A percentile compares a stretch with the other conserved stretches of the same genome.
Evolutionary conservation across 2,888 invertebrate genomes (phyloP).

Genomic region (Rhagonycha lutea): DNA sequence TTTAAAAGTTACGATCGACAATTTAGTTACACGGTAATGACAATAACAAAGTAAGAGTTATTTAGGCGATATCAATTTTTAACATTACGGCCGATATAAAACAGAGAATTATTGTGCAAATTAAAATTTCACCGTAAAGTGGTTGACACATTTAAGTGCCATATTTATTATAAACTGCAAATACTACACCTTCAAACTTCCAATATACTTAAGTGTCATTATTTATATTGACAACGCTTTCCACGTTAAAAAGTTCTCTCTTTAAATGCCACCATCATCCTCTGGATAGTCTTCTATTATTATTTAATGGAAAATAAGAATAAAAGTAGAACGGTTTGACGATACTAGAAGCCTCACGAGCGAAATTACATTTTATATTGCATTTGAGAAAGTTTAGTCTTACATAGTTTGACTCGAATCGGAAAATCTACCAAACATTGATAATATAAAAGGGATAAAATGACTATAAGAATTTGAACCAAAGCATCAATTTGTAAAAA

Average conservation of each 20-base stretch:
- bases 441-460: background rate
- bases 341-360: background rate
- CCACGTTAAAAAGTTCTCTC: background rate
- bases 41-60: constrained; percentile 4
- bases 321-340: background rate
- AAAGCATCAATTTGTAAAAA: background rate
- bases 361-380: background rate
- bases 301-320: background rate
- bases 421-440: background rate
- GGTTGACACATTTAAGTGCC: constrained; percentile 35
- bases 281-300: background rate
- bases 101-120: constrained; percentile 30
- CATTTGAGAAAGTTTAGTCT: background rate
- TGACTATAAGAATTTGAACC: background rate
- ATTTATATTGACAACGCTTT: background rate
- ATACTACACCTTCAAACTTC: background rate
- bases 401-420: background rate
- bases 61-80: constrained; percentile 16
- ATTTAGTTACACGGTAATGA: background rate
- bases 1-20: background rate
- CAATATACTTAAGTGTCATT: background rate
- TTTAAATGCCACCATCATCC: background rate
- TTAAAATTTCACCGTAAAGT: constrained; percentile 34
- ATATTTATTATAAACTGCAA: constrained; percentile 28
- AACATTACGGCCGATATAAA: constrained; percentile 12